Evolutionary conservation across 2,113 vertebrate genomes (phyloP).

Genomic region (Oryzias celebensis): DNA sequence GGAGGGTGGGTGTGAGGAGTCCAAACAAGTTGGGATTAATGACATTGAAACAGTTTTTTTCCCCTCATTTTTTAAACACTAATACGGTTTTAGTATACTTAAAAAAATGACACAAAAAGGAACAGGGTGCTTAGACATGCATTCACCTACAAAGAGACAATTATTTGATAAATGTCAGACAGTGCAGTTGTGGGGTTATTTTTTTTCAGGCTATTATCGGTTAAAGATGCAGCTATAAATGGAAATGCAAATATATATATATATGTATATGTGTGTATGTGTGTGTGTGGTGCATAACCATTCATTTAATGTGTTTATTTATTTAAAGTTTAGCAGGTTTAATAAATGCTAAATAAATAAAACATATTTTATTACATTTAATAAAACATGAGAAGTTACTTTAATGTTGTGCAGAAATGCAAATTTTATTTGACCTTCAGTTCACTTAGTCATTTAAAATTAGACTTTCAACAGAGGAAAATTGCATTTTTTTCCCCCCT

Average conservation of each 20-base stretch:
- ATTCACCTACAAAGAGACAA: slow-evolving; percentile 45
- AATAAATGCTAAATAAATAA: slow-evolving; percentile 28
- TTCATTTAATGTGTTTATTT: not conserved
- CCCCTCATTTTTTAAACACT: slow-evolving; percentile 42
- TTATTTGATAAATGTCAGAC: slow-evolving; percentile 39
- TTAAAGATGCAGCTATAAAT: slow-evolving; percentile 19
- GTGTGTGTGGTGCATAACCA: too few relatives aligned
- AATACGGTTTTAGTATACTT: slow-evolving; percentile 48
- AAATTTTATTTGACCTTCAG: slow-evolving; percentile 56
- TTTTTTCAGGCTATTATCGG: slow-evolving; percentile 21
- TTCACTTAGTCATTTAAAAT: slow-evolving; percentile 56
- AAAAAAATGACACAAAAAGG: slow-evolving; percentile 53
- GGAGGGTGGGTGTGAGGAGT: slow-evolving; percentile 60
- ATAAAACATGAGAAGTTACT: slow-evolving; percentile 33
- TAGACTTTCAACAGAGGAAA: slow-evolving; percentile 40
- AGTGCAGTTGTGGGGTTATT: slow-evolving; percentile 26
- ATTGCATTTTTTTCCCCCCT: slow-evolving; percentile 66
- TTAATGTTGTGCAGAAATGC: slow-evolving; percentile 47
- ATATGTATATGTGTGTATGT: too few relatives aligned
- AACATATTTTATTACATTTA: not conserved
- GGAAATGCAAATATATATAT: slow-evolving; percentile 1
- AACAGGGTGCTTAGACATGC: slow-evolving; percentile 40
- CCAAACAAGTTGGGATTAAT: slow-evolving; percentile 67
- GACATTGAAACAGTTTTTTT: slow-evolving; percentile 47
- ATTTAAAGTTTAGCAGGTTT: slow-evolving; percentile 21